Evolutionary conservation across 2,113 vertebrate genomes (phyloP).

Genomic region (Amphiprion percula): DNA sequence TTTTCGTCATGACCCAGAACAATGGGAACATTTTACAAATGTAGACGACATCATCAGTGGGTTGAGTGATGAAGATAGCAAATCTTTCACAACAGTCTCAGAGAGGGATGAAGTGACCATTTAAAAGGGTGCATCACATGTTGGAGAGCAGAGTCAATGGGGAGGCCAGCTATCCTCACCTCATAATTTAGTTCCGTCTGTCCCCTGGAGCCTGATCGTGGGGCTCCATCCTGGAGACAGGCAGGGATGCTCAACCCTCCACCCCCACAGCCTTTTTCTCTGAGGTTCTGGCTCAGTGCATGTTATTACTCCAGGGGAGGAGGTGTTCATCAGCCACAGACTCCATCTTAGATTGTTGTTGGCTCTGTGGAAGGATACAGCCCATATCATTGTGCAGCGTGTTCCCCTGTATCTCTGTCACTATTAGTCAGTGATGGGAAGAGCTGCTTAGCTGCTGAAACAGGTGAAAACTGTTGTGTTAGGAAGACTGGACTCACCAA

Average conservation of each 20-base stretch:
- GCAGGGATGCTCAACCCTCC: constrained; percentile 35
- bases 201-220: constrained; percentile 33
- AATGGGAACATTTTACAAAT: background rate
- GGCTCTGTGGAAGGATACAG: constrained; percentile 45
- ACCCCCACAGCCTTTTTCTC: constrained; percentile 22
- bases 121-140: background rate
- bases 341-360: constrained; percentile 68
- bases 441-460: constrained; percentile 39
- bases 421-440: constrained; percentile 47
- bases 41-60: background rate
- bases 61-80: background rate
- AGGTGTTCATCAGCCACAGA: constrained; percentile 65
- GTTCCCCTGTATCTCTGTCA: constrained; percentile 58
- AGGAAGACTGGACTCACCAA: background rate
- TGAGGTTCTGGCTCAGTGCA: constrained; percentile 62
- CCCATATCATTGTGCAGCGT: constrained; percentile 54
- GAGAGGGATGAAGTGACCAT: background rate
- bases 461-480: background rate
- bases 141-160: constrained; percentile 8
- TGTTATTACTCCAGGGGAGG: constrained; percentile 61
- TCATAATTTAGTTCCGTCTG: constrained; percentile 49
- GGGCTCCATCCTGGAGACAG: constrained; percentile 30
- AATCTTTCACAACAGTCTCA: background rate
- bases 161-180: constrained; percentile 23
- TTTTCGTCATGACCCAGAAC: background rate